Base-by-base conservation (phyloP, 2,888 invertebrate species). In the Dastarcus helophoroides region DNA sequence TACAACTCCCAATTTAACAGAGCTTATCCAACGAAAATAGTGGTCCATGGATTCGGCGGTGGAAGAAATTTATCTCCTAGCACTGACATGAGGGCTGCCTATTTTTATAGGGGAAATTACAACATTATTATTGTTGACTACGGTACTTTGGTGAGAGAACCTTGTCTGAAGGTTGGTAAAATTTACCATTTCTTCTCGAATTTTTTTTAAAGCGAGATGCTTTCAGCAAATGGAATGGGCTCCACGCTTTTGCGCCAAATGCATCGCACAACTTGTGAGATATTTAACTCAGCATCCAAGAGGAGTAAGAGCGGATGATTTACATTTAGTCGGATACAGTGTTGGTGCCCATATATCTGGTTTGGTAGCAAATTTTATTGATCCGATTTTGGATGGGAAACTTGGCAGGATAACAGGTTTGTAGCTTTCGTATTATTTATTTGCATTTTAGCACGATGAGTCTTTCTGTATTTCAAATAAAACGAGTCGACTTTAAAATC, bases 31-130 rank as follows among this genome's bases (percentile, higher is more conserved):
- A 85, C 86, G 3, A 91, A 91, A 64, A 69, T 93, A 12, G 76
- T 93, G 25, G 83, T 91, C 10, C 91, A 91, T 51, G 91, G 91
- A 4, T 91, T 93, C 50, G 86, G 88, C 0, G 88, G 86, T 0
- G 86, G 88, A 1, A 64, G 85, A 38, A 76, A 80, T 53, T 65
- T 79, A 16, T 78, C 83, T 1, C 88, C 88, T 0, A 86, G 85
- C 53, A 85, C 86, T 0, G 85, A 86, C 52, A 72, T 88, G 64
- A 68, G 86, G 29, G 76, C 81, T 53, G 88, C 85, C 0, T 88
- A 83, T 57, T 88, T 86, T 55, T 65, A 71, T 19, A 67, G 71
- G 35, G 85, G 86, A 25, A 73, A 84, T 47, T 86, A 85, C 58
- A 88, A 88, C 50, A 78, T 88, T 32, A 76, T 88, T 46, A 83